These are phyloP conservation scores for Phymorhynchus buccinoides DNA, from an alignment of 1,140 invertebrate genomes.

Conservation along the genomic window DNA sequence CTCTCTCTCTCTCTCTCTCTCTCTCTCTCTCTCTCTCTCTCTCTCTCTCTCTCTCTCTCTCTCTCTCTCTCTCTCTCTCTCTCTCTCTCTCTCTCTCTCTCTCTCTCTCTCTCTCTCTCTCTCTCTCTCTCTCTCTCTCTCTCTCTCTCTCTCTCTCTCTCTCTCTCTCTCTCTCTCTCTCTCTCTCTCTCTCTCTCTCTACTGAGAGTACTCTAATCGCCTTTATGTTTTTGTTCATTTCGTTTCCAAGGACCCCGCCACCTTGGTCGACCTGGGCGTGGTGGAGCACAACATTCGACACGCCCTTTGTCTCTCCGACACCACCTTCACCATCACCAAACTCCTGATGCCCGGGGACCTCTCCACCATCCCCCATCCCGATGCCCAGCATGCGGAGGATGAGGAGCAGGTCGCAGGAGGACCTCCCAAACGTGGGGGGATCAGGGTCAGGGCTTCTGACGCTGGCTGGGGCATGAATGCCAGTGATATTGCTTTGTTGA, in stretches of 20 bases:
- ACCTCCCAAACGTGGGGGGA: conserved; percentile 32
- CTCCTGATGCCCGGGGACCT: conserved; percentile 54
- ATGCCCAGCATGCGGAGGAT: not conserved
- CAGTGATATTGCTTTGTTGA: conserved; percentile 15
- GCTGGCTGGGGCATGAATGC: conserved; percentile 28
- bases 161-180: not conserved
- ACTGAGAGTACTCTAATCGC: too few species aligned
- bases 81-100: not conserved
- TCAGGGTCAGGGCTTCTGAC: conserved; percentile 31
- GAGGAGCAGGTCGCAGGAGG: not conserved
- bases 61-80: not conserved
- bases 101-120: not conserved
- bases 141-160: not conserved
- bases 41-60: not conserved
- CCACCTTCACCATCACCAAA: conserved; percentile 62
- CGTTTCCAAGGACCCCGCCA: conserved; percentile 55
- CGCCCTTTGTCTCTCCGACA: conserved; percentile 60
- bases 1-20: not conserved
- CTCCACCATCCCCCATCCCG: conserved; percentile 10
- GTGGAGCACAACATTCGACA: conserved; percentile 66
- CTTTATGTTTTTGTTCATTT: too few species aligned
- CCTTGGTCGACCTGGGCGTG: conserved; percentile 66
- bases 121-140: not conserved
- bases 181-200: not conserved
- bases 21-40: not conserved